Base-by-base conservation (phyloP, 64 coral and sea anemone species). In the Montipora foliosa region DNA sequence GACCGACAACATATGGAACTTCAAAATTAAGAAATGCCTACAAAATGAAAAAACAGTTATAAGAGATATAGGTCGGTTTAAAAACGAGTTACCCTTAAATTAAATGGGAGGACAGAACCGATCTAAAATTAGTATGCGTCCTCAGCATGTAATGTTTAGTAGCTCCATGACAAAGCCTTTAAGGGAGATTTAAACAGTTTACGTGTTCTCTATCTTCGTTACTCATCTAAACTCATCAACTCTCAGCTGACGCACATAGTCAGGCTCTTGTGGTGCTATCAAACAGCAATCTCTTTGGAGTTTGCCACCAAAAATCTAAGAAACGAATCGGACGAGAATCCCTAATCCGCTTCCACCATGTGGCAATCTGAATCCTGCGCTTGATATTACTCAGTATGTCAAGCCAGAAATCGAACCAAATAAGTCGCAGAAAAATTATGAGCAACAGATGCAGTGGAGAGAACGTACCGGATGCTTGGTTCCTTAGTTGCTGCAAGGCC, bases 271-370 rank as follows among this genome's bases (percentile, higher is more conserved):
- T 92, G 84, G 91, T 97, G 29, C 75, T 97, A 22, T 97, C 95
- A 92, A 97, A 97, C 7, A 97, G 72, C 93, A 83, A 97, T 92
- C 95, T 79, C 89, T 97, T 97, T 17, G 95, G 95, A 12, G 89
- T 47, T 70, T 94, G 83, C 95, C 95, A 97, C 22, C 74, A 82
- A 93, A 93, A 97, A 61, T 97, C 92, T 19, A 94, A 53, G 50
- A 91, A 67, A 19, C 48, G 89, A 5, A 97, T 25, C 10, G 88
- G 50, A 11, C 57, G 64, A 37, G 57, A 89, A 19, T 92, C 87
- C 16, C 92, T 73, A 55, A 95, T 72, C 8, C 5, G 81, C 62
- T 89, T 97, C 81, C 95, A 97, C 93, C 82, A 95, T 83, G 59
- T 46, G n/a, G 88, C 87, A 14, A 81, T 52, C 81, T 96, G 95